Evolutionary conservation across 2,113 vertebrate genomes (phyloP).

Genomic region (Noturus placidus): DNA sequence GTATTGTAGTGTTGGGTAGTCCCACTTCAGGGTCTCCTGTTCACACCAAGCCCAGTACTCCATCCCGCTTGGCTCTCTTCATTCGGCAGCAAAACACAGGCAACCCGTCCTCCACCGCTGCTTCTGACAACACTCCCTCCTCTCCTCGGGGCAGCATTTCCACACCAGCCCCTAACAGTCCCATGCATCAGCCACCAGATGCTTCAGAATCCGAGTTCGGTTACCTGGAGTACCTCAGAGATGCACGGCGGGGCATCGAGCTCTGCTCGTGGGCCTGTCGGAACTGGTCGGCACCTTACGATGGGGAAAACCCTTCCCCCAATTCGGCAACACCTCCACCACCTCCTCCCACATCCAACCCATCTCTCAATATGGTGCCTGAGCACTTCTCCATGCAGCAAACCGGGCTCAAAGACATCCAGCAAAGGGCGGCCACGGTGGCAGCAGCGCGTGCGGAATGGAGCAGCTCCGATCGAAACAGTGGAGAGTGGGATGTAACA

Average conservation of each 20-base stretch:
- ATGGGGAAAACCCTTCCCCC: slow-evolving; percentile 84
- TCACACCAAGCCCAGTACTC: slow-evolving; percentile 82
- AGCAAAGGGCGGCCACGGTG: slow-evolving; percentile 69
- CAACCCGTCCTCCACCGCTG: slow-evolving; percentile 52
- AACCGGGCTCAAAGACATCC: slow-evolving; percentile 44
- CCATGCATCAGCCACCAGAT: slow-evolving; percentile 66
- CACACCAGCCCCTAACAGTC: slow-evolving; percentile 71
- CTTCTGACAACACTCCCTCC: slow-evolving; percentile 59
- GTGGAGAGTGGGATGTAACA: slow-evolving; percentile 78
- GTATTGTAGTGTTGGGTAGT: slow-evolving; percentile 75
- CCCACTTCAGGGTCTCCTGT: slow-evolving; percentile 79
- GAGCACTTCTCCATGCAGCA: slow-evolving; percentile 73
- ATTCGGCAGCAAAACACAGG: slow-evolving; percentile 79
- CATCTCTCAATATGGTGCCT: slow-evolving; percentile 65
- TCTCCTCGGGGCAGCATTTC: slow-evolving; percentile 59
- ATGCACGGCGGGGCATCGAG: slow-evolving; percentile 81
- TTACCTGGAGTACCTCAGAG: slow-evolving; percentile 91
- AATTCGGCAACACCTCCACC: slow-evolving; percentile 59
- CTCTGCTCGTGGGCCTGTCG: slow-evolving; percentile 85
- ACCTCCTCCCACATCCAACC: slow-evolving; percentile 63
- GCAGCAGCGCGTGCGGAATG: slow-evolving; percentile 69
- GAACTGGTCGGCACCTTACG: slow-evolving; percentile 91
- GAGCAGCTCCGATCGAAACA: slow-evolving; percentile 73
- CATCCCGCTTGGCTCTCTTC: slow-evolving; percentile 88
- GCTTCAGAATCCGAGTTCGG: slow-evolving; percentile 75